Base-by-base conservation (phyloP, 2,797 vertebrate genomes). In the Mionectes olivaceus region DNA sequence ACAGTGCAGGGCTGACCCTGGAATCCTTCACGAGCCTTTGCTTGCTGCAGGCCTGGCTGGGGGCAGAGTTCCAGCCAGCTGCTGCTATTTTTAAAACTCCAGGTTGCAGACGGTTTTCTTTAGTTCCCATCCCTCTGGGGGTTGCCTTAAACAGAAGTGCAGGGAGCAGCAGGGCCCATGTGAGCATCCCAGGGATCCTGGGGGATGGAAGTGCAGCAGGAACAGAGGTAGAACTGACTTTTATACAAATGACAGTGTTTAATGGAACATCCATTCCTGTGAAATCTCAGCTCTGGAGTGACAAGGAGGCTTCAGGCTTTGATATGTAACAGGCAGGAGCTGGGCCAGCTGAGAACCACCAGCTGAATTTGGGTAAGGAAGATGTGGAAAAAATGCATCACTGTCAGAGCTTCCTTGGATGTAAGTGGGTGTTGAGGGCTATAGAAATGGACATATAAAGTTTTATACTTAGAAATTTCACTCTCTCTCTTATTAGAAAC, bases 1-100 rank as follows among this genome's bases (percentile, higher is more conserved):
- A 96, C 95, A 95, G 94, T 44, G 91, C 57, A 65, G 35, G n/a
- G 27, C 68, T 95, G 94, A 96, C 92, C 96, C 94, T 71, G 57
- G 65, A 89, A 91, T 85, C 68, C 13, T 37, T 57, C 90, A 47
- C 0, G 3, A 95, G 84, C 63, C 50, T 74, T 81, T 87, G 44
- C 79, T 71, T 64, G 23, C 57, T 94, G 68, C 84, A 87, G 64
- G 64, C 81, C 94, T 92, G 94, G 93, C 83, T 94, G 93, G 44
- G 21, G 56, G 64, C 56, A 89, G 18, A 1, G 2, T 80, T 83
- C 83, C 89, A 90, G 71, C 81, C 83, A 77, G 93, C 93, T 70
- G 84, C 76, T 81, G n/a, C 90, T 96, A 95, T 96, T 93, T 96
- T 95, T 95, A 85, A 94, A 85, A 12, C 39, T 55, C 71, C 87